Base-by-base conservation (phyloP, 2,797 vertebrate species). In the Amniataba percoides region DNA sequence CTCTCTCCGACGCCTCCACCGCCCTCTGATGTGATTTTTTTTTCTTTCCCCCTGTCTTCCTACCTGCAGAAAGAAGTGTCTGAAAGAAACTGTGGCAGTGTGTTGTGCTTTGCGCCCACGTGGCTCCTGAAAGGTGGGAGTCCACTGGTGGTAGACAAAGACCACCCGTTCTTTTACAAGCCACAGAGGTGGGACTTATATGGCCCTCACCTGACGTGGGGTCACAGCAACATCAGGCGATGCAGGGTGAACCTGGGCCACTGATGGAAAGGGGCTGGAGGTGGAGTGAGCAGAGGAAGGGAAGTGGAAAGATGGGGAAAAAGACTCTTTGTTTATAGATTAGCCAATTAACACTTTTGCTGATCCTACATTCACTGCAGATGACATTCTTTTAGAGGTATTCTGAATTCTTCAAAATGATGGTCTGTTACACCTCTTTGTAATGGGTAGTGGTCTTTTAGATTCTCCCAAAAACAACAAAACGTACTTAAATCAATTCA, bases 81-180 rank as follows among this genome's bases (percentile, higher is more conserved):
- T 63, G 18, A 80, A 78, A 58, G 45, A n/a, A 81, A 31, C 45
- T 53, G 36, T 1, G 53, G 45, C 21, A 67, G 55, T 49, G 61
- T 58, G 66, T 18, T 31, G 43, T 62, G 60, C 21, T 21, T 7
- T 40, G 49, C 0, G 3, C 49, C 61, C 55, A 66, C 10, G 1
- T 52, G 45, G 45, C 49, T 67, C 14, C 2, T 0, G 27, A 70
- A 19, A 55, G 53, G 19, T 21, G 15, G 45, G 45, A 31, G 42
- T 53, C 36, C 6, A 43, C 65, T 45, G 18, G 36, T 31, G 60
- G 34, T 25, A 51, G 83, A 77, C 27, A 80, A 74, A 52, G 5
- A 18, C 34, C 25, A 34, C 46, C 31, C 1, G 7, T 51, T 51
- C 25, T 13, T 15, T 48, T 23, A 31, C 21, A 55, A 51, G 25